Evolutionary conservation across 2,888 invertebrate genomes (phyloP).

Genomic region (Athalia circularis): DNA sequence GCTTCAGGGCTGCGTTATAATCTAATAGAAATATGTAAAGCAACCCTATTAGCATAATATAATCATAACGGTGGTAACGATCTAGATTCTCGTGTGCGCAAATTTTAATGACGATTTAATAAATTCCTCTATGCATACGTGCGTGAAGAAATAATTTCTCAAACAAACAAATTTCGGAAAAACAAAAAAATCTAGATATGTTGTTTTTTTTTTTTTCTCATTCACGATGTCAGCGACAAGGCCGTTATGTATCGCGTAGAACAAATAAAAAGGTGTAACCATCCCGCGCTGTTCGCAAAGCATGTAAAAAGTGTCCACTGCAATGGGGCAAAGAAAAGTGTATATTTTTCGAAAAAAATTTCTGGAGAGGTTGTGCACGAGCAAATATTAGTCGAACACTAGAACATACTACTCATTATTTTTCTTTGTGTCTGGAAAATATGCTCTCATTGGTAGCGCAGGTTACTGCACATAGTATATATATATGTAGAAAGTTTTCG

Average conservation of each 20-base stretch:
- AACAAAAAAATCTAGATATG: no score
- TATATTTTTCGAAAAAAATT: constrained; percentile 53
- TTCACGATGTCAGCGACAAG: no score
- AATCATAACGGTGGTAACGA: constrained; percentile 31
- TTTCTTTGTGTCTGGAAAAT: constrained; percentile 62
- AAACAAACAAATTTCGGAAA: constrained; percentile 33
- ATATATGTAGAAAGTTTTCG: constrained; percentile 28
- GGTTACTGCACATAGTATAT: background rate
- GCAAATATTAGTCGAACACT: constrained; percentile 73
- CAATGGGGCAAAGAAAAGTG: background rate
- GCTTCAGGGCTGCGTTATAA: constrained; percentile 12
- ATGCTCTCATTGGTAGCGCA: background rate
- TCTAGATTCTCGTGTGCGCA: background rate
- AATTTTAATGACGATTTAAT: constrained; percentile 30
- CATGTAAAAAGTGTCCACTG: background rate
- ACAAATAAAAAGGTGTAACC: no score
- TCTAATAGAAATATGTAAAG: constrained; percentile 43
- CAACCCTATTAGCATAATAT: constrained; percentile 38
- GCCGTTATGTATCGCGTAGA: no score
- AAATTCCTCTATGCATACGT: background rate
- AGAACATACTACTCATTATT: constrained; percentile 69
- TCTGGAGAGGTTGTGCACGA: constrained; percentile 62
- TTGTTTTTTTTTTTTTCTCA: no score
- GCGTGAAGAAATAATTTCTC: constrained; percentile 7
- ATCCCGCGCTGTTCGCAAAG: constrained; percentile 44